Evolutionary conservation across 1,140 invertebrate species (phyloP), one percentile per base, ranked within the genome.

Genomic region (Pseudomyrmex flavicornis): DNA sequence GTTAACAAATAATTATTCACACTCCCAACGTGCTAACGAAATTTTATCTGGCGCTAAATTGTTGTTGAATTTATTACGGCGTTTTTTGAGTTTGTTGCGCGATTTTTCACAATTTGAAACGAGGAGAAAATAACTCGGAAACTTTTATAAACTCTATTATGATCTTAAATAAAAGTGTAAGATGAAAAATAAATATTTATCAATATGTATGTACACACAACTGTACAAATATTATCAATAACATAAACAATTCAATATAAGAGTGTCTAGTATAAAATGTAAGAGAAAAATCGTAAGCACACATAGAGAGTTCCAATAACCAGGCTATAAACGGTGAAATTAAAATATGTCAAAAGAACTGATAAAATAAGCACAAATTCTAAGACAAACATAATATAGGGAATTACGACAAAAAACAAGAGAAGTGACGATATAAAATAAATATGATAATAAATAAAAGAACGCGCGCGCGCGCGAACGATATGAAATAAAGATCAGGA

Each of bases 1-100:
- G 54, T 35, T 56, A 70, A 65, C 63, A 82, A 74, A 63, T 82
- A 82, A 82, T 82, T 82, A 74, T 82, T 62, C 17, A 48, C 26
- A 44, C 58, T 62, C 17, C 48, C 50, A 48, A 54, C 4, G 26
- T n/a, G 66, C 17, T 79, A 22, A 70, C 59, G 20, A 59, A 80
- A 72, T 61, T 62, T 80, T 35, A 12, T 44, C 61, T 12, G 12
- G n/a, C 3, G 44, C 2, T 3, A 72, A 70, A 80, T 17, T 59
- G 50, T 48, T 54, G 3, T 17, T 20, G 0, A 80, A 80, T 80
- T 72, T 54, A 35, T 35, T 7, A 35, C 35, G 5, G 5, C 35
- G 35, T 20, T 69, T 69, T 79, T 79, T 79, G 35, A 44, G 69
- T 70, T 59, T 65, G 52, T 22, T 48, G 44, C 7, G 17, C 52